Evolutionary conservation across 2,113 vertebrate species (phyloP), one percentile per base, ranked within the genome.

Genomic region (Misgurnus mizolepis): DNA sequence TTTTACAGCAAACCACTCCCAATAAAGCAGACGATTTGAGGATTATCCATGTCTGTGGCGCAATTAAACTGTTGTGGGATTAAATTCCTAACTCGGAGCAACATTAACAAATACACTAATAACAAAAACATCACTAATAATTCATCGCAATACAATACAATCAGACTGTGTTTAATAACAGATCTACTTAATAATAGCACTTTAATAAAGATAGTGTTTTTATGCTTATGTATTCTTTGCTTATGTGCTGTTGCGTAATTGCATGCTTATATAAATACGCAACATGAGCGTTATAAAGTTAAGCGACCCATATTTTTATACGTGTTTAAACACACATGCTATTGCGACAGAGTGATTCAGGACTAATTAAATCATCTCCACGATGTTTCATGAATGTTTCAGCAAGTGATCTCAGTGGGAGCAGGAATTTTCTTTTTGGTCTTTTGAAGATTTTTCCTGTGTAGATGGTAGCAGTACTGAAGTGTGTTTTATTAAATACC

Each of bases 391-490:
- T 58, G n/a, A 58, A 58, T 58, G 55, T 58, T 58, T 58, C 3
- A 58, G 17, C 7, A 17, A 18, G 55, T 18, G n/a, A 18, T 18
- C 55, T 58, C 55, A 58, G 2, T 5, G 55, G 55, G 17, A 78
- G 66, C 81, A 60, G 76, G 67, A 78, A 82, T 78, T 71, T 78
- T 68, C 78, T 76, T 78, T 69, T 78, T 60, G 61, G 71, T 76
- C 72, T 78, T 82, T 82, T 62, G 67, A 82, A 78, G 61, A 66
- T 69, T 78, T 67, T 78, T 76, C 40, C 17, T 58, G 55, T 18
- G 17, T 18, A 58, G 55, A 58, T 58, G 1, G 7, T 7, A 58
- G 17, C 55, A 4, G 17, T 18, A n/a, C 17, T 58, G n/a, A 58
- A 67, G 72, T 78, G 73, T 67, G 78, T 82, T 82, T 67, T 73